These are phyloP conservation scores for Erannis defoliaria DNA, from an alignment of 2,888 invertebrate species.

Conservation along the genomic window DNA sequence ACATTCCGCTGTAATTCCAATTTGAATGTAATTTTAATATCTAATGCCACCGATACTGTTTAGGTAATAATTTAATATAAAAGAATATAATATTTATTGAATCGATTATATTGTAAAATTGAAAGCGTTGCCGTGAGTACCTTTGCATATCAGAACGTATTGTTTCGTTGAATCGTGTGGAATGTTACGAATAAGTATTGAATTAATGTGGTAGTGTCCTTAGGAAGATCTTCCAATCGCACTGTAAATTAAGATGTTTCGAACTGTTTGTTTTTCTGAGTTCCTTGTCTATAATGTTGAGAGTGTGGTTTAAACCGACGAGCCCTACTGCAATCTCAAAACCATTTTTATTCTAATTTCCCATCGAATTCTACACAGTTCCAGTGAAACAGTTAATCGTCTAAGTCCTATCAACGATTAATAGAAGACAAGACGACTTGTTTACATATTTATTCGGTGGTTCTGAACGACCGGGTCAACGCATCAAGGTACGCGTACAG, in stretches of 20 bases:
- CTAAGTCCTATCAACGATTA: too few species aligned
- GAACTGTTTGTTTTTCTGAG: slow-evolving; percentile 57
- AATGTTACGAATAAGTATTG: slow-evolving; percentile 63
- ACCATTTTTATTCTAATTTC: not conserved
- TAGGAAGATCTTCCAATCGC: slow-evolving; percentile 74
- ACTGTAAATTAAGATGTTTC: slow-evolving; percentile 66
- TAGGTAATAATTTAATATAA: slow-evolving; percentile 52
- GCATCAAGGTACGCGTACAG: too few species aligned
- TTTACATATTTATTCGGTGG: too few species aligned
- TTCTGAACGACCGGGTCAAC: too few species aligned
- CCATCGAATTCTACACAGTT: not conserved
- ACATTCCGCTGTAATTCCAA: slow-evolving; percentile 69
- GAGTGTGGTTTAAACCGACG: slow-evolving; percentile 53
- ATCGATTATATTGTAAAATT: slow-evolving; percentile 38
- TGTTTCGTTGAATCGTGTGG: slow-evolving; percentile 57
- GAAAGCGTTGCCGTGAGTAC: slow-evolving; percentile 62
- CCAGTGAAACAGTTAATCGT: too few species aligned
- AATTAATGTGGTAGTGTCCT: slow-evolving; percentile 71
- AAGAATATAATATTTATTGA: slow-evolving; percentile 35
- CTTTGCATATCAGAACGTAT: slow-evolving; percentile 63
- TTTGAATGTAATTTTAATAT: slow-evolving; percentile 52
- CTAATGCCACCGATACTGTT: slow-evolving; percentile 66
- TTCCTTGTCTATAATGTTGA: slow-evolving; percentile 36
- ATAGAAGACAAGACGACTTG: too few species aligned
- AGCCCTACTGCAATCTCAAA: not conserved